These are phyloP conservation scores for Psilopsiagon aurifrons DNA, from an alignment of 2,113 vertebrate genomes.

Conservation along the genomic window DNA sequence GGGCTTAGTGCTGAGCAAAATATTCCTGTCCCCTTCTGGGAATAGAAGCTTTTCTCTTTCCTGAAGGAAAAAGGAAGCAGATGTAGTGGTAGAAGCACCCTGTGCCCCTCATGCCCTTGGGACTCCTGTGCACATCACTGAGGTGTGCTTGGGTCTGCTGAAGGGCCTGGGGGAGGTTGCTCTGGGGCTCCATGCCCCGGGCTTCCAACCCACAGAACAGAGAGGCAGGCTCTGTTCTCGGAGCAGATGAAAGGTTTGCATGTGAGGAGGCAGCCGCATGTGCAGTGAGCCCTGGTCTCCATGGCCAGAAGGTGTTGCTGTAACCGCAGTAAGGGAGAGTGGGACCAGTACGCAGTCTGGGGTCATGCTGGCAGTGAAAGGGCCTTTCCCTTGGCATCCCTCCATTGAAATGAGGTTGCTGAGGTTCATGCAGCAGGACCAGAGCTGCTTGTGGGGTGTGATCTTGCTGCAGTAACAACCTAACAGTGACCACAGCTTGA, in stretches of 20 bases:
- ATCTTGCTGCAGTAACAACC: neutral
- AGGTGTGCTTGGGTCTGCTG: neutral
- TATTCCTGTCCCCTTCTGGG: neutral
- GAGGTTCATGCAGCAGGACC: neutral
- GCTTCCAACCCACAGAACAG: fast-evolving
- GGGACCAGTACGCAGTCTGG: fast-evolving
- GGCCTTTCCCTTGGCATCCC: neutral
- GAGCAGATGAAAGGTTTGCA: too few relatives aligned
- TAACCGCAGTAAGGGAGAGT: neutral
- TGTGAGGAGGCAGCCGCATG: fast-evolving
- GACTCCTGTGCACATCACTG: neutral
- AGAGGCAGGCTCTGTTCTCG: neutral
- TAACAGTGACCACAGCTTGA: neutral
- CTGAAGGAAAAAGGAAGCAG: neutral
- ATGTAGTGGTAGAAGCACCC: neutral
- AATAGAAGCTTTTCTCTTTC: neutral
- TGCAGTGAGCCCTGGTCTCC: neutral
- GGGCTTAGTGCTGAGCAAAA: neutral
- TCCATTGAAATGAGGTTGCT: neutral
- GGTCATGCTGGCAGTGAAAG: neutral
- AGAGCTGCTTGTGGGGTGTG: neutral
- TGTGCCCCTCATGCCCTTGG: neutral
- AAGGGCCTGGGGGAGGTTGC: neutral
- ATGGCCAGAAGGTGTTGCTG: neutral
- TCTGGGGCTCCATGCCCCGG: neutral